A percentile compares a stretch with the other conserved stretches of the same genome.
phyloP scores from a whole-genome alignment of 2,888 invertebrate species.

The Nephrocerus scutellatus region DNA sequence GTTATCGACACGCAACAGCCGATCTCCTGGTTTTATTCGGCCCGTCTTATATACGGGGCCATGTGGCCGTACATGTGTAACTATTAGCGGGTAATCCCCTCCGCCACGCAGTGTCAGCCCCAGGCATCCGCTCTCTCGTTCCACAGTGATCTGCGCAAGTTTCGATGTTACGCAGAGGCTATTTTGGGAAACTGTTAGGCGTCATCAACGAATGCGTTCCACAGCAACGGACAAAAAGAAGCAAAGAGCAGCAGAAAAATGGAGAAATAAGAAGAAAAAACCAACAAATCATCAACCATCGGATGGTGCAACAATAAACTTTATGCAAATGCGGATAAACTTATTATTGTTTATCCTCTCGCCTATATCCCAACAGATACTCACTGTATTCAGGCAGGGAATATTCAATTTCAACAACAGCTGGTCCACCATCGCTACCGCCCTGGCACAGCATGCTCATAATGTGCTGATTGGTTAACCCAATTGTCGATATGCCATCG shows the following conservation, averaged over 20 bases:
- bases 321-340: conserved; percentile 2
- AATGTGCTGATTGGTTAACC: conserved; percentile 71
- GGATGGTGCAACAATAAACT: conserved; percentile 1
- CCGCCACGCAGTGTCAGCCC: conserved; percentile 85
- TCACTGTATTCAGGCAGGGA: conserved; percentile 74
- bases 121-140: conserved; percentile 72
- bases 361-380: conserved; percentile 31
- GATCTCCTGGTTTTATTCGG: conserved; percentile 82
- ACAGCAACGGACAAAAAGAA: no score
- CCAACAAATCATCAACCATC: conserved; percentile 2
- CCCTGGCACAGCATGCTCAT: conserved; percentile 62
- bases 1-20: conserved; percentile 79
- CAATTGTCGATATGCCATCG: conserved; percentile 70
- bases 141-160: conserved; percentile 71
- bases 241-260: conserved; percentile 5
- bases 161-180: conserved; percentile 69
- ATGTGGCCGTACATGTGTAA: conserved; percentile 81
- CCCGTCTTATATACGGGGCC: conserved; percentile 89
- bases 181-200: conserved; percentile 57
- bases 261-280: conserved; percentile 11
- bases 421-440: conserved; percentile 57
- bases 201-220: not conserved
- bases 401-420: conserved; percentile 77
- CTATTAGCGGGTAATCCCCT: conserved; percentile 70
- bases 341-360: not conserved